Evolutionary conservation across 2,888 invertebrate species (phyloP), one percentile per base, ranked within the genome.

Genomic region (Acronicta leporina): DNA sequence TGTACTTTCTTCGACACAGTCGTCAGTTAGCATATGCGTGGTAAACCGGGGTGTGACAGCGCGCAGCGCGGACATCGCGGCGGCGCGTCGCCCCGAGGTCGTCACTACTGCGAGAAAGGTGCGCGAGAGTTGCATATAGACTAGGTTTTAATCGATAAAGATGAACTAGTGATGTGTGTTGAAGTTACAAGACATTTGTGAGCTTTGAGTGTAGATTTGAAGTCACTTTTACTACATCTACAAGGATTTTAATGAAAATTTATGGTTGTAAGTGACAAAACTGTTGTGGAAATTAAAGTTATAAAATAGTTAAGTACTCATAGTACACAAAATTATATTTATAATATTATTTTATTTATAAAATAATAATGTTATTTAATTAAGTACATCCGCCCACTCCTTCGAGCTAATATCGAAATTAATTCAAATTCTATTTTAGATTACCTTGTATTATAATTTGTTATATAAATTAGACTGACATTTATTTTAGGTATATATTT

Each of bases 91-190:
- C 78, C 96, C 97, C 50, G 97, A 97, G 91, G 96, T 97, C 75
- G 97, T 97, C 74, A 97, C 97, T 76, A 96, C 97, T 62, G 96
- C 97, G 65, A 96, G 97, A 90, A 96, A 96, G 87, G 97, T 97
- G 93, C 97, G 97, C 87, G 97, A 97, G 92, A 97, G 97, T 94
- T 97, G 97, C 96, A 97, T 97, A 96, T 97, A 97, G 77, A 70
- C 55, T 48, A 15, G 40, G 38, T n/a, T 42, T 9, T 50, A 13
- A 58, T 46, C 46, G 14, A 14, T 42, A 38, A 16, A 38, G 40
- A 41, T 25, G 33, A 33, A 69, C 44, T 38, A 65, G 35, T 58
- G 49, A 46, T 15, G 38, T 38, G 20, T 44, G 47, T 25, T 25
- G 33, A 1, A n/a, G 15, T 11, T 10, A 2, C 6, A 1, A n/a